Conservation (phyloP, 2,888 invertebrate genomes). For the Sinohyriopsis cumingii region DNA sequence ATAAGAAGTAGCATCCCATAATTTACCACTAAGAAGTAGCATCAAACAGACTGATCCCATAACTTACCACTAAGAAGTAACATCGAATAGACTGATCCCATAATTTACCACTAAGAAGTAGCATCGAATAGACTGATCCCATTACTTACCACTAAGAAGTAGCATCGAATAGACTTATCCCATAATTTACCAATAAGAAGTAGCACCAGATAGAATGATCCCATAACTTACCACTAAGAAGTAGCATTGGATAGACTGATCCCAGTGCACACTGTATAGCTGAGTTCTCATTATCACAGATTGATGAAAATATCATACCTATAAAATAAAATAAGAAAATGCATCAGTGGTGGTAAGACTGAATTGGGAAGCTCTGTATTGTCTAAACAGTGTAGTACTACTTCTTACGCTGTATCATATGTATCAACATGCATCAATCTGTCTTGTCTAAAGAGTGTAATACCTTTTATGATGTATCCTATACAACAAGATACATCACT, state of each 20-base stretch:
- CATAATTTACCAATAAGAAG: constrained; percentile 65
- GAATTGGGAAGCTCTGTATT: neutral
- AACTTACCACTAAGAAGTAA: too few relatives aligned
- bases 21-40: too few relatives aligned
- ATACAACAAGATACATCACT: too few relatives aligned
- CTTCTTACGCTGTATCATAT: neutral
- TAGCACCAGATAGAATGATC: too few relatives aligned
- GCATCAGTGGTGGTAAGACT: neutral
- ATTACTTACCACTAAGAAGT: constrained; percentile 84
- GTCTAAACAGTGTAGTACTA: neutral
- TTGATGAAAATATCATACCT: constrained; percentile 92
- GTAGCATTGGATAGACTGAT: constrained; percentile 93
- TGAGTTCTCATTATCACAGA: constrained; percentile 92
- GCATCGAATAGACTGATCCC: too few relatives aligned
- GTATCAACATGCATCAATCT: too few relatives aligned
- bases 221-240: constrained; percentile 84
- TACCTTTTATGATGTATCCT: too few relatives aligned
- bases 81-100: too few relatives aligned
- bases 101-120: too few relatives aligned
- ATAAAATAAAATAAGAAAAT: constrained; percentile 60
- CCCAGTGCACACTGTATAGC: constrained; percentile 94
- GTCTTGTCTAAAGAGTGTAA: too few relatives aligned
- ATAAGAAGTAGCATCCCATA: too few relatives aligned
- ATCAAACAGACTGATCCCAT: too few relatives aligned
- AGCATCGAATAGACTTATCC: constrained; percentile 96